Percentiles rank a stretch among this genome's conserved stretches.
Conservation (phyloP, 2,797 vertebrate genomes). For the Eulemur mongoz region DNA sequence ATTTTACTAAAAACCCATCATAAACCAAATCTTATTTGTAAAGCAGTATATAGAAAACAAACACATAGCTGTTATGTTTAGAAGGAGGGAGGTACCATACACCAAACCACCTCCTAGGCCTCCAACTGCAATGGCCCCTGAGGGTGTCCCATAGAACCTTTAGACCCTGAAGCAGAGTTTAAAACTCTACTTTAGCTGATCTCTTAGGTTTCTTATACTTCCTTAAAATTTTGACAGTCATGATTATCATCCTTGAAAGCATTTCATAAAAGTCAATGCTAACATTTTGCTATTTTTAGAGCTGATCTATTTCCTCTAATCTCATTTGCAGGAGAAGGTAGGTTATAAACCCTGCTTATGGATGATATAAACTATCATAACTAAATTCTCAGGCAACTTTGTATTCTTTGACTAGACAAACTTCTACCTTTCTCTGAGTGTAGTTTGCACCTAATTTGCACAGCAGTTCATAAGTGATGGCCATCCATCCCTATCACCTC, state of each 20-base stretch:
- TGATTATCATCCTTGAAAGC: not conserved
- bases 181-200: not conserved
- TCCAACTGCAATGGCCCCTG: not conserved
- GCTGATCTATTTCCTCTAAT: not conserved
- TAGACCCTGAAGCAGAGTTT: not conserved
- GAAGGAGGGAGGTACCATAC: not conserved
- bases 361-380: not conserved
- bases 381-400: not conserved
- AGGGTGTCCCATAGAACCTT: not conserved
- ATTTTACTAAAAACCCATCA: not conserved
- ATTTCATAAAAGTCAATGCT: conserved; percentile 2
- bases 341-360: not conserved
- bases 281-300: conserved; percentile 18
- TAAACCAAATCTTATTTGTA: not conserved
- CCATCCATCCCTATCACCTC: not conserved
- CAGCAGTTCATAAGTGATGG: not conserved
- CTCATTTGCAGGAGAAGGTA: not conserved
- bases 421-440: not conserved
- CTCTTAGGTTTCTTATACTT: not conserved
- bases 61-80: not conserved
- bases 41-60: not conserved
- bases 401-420: not conserved
- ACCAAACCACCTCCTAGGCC: not conserved
- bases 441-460: not conserved
- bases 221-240: not conserved